Evolutionary conservation across 2,797 vertebrate species (phyloP).

Genomic region (Macropodus opercularis): DNA sequence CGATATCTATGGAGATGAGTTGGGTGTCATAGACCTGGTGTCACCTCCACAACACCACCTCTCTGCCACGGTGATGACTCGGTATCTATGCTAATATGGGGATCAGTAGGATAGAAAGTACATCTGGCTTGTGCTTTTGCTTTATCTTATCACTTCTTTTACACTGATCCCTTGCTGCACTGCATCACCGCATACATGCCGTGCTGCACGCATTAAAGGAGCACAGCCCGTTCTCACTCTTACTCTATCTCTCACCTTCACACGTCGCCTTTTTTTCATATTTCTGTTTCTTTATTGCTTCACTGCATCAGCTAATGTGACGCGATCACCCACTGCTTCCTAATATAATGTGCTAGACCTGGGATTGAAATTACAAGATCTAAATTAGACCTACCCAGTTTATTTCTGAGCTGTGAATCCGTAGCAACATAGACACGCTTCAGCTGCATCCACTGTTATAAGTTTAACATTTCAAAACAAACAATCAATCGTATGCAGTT

Average conservation of each 20-base stretch:
- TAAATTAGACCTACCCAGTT: conserved; percentile 23
- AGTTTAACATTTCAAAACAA: conserved; percentile 23
- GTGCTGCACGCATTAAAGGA: conserved; percentile 62
- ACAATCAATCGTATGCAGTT: conserved; percentile 49
- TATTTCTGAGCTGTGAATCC: conserved; percentile 20
- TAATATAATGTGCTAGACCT: conserved; percentile 29
- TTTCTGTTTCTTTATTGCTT: conserved; percentile 50
- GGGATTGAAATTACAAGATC: conserved; percentile 25
- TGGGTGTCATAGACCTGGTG: conserved; percentile 58
- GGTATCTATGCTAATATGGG: conserved; percentile 84
- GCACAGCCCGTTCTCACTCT: conserved; percentile 24
- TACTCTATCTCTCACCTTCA: conserved; percentile 39
- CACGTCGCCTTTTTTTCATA: conserved; percentile 42
- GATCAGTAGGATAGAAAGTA: conserved; percentile 68
- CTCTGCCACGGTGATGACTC: conserved; percentile 70
- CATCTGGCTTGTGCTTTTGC: conserved; percentile 63
- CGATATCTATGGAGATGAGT: conserved; percentile 82
- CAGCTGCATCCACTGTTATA: conserved; percentile 9
- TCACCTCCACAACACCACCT: conserved; percentile 65
- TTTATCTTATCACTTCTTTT: conserved; percentile 80
- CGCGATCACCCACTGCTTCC: conserved; percentile 22
- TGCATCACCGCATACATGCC: conserved; percentile 51
- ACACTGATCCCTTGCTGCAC: conserved; percentile 41
- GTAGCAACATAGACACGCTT: conserved; percentile 12
- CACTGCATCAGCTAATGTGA: conserved; percentile 30